Base-by-base conservation (phyloP, 2,113 vertebrate species). In the Taurulus bubalis region DNA sequence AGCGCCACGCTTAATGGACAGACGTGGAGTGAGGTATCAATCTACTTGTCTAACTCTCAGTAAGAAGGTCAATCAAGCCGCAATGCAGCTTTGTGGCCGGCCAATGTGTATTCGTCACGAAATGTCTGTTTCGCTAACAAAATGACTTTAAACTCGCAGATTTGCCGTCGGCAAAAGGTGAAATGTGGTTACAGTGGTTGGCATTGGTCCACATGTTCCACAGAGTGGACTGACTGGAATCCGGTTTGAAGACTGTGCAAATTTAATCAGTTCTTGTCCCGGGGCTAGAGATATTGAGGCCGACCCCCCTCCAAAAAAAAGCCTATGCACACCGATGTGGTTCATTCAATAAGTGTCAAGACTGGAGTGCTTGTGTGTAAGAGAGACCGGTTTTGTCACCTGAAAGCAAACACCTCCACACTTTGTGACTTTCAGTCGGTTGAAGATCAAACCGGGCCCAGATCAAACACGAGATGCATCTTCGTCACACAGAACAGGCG, bases 381-480 rank as follows among this genome's bases (percentile, higher is more conserved):
- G 28, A 32, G 18, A 85, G 65, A 74, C 22, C 64, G 30, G 36
- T 68, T 83, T 77, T 67, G 84, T 65, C 65, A 42, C 26, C 16
- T 53, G 8, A 15, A 34, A 16, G 71, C 28, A 53, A 79, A 71
- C 79, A 76, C 71, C 66, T 65, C 28, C 73, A 53, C 59, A 30
- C 68, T 55, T 14, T 10, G 56, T 22, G 42, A 30, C 28, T 56
- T 34, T 49, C 11, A 8, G 8, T 6, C 6, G 38, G 58, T 30
- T 45, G 28, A 28, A 24, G 38, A 34, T 86, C 59, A 66, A 12
- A 77, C 68, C 12, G 22, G 1, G 12, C 22, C 32, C 12, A 34
- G 34, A 6, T 45, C 24, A 65, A 70, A 42, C 28, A 64, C 60
- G 20, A 32, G 15, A 0, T 36, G 58, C 8, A 45, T 81, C 65